phyloP scores from a whole-genome alignment of 2,888 invertebrate genomes.

The Subacronicta megacephala region DNA sequence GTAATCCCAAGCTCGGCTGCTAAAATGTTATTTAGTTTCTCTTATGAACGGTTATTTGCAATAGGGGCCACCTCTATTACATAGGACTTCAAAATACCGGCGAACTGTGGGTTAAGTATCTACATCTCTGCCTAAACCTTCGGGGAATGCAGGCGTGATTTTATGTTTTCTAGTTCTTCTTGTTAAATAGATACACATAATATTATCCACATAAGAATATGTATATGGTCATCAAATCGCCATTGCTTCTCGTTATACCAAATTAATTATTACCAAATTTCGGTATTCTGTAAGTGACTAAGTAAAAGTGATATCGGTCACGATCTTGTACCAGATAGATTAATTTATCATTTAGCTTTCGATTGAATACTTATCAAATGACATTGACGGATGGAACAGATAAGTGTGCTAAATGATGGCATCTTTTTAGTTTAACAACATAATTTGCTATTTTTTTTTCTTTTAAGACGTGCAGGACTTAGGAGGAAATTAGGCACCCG shows the following conservation, averaged over 20 bases:
- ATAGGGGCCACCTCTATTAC: no score
- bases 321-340: constrained; percentile 16
- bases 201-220: constrained; percentile 25
- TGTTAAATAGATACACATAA: constrained; percentile 20
- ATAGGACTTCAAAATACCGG: no score
- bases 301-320: constrained; percentile 33
- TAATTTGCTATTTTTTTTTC: neutral
- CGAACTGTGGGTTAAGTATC: no score
- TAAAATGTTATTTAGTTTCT: no score
- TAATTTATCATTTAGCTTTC: constrained; percentile 22
- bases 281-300: constrained; percentile 5
- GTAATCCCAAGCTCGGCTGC: no score
- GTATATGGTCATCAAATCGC: constrained; percentile 22
- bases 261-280: no score
- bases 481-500: no score
- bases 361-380: constrained; percentile 5
- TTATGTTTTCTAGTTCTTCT: no score
- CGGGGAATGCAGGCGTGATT: no score
- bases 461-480: neutral
- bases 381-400: constrained; percentile 1
- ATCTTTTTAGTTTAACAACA: no score
- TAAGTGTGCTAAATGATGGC: neutral
- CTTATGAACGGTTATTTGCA: no score
- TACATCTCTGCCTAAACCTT: no score
- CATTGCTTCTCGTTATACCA: constrained; percentile 14